Base-by-base conservation (phyloP, 1,140 invertebrate genomes). In the Achatina immaculata region DNA sequence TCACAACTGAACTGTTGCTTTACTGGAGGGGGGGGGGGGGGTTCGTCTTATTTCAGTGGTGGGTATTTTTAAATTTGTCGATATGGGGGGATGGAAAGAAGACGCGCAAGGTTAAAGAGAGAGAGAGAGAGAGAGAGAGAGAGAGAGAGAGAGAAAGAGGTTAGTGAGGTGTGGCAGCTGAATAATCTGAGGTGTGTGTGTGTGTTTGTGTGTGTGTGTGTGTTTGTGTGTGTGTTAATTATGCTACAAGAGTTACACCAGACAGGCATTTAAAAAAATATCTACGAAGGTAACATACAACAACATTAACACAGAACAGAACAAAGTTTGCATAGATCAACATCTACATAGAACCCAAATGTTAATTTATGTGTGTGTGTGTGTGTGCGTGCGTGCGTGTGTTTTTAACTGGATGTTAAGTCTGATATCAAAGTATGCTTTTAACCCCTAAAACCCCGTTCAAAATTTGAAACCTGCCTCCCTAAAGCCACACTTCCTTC, bases 181-280 rank as follows among this genome's bases (percentile, higher is more conserved):
- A 68, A 28, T n/a, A 68, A 16, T 9, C 14, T 11, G 11, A 68
- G 31, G 14, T n/a, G 65, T 51, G 48, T 24, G 34, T 16, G 65
- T 68, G 65, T 68, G 7, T 45, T 16, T 45, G 72, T 74, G 72
- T 45, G 72, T 74, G 43, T 45, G 38, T 74, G 72, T 45, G n/a
- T n/a, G n/a, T n/a, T n/a, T n/a, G n/a, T n/a, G n/a, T n/a, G n/a
- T n/a, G n/a, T n/a, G n/a, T n/a, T n/a, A n/a, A n/a, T n/a, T n/a
- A n/a, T n/a, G n/a, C n/a, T n/a, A n/a, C n/a, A n/a, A n/a, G n/a
- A n/a, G n/a, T n/a, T n/a, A n/a, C n/a, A n/a, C n/a, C n/a, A n/a
- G n/a, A n/a, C n/a, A n/a, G n/a, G n/a, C n/a, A n/a, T n/a, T n/a
- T n/a, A n/a, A n/a, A n/a, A n/a, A n/a, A n/a, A n/a, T n/a, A n/a